phyloP scores from a whole-genome alignment of 2,113 vertebrate genomes.

The Protomyctophum bolini region DNA sequence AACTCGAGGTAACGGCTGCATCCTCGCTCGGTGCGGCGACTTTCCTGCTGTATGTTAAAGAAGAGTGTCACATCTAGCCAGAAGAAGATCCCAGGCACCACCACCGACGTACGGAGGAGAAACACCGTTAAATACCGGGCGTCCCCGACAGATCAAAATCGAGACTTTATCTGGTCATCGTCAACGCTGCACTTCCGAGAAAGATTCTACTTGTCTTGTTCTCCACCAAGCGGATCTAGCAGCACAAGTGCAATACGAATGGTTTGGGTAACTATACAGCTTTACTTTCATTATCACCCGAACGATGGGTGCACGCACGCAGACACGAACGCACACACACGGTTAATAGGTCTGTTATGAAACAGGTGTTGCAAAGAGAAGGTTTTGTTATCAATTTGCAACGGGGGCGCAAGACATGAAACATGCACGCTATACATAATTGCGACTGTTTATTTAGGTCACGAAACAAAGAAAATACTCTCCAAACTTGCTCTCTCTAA shows the following conservation, averaged over 20 bases:
- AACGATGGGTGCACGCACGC: not conserved
- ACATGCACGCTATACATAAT: slow-evolving; percentile 24
- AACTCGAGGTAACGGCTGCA: slow-evolving; percentile 46
- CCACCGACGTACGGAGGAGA: slow-evolving; percentile 10
- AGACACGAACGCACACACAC: slow-evolving; percentile 29
- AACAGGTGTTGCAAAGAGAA: slow-evolving; percentile 65
- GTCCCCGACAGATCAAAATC: not conserved
- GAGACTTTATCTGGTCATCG: slow-evolving; percentile 42
- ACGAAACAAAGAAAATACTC: not conserved
- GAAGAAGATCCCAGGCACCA: slow-evolving; percentile 21
- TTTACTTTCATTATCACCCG: slow-evolving; percentile 50
- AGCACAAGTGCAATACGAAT: slow-evolving; percentile 67
- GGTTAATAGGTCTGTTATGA: slow-evolving; percentile 54
- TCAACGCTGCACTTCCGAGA: slow-evolving; percentile 47
- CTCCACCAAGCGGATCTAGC: slow-evolving; percentile 57
- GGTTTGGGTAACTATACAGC: slow-evolving; percentile 75
- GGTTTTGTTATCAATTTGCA: slow-evolving; percentile 35
- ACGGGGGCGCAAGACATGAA: slow-evolving; percentile 15
- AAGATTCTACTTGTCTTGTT: slow-evolving; percentile 38
- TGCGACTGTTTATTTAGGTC: slow-evolving; percentile 5
- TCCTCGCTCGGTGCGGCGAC: slow-evolving; percentile 41
- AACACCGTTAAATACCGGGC: not conserved
- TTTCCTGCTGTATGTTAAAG: slow-evolving; percentile 23
- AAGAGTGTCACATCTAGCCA: slow-evolving; percentile 1
- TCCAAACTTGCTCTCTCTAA: not conserved